A percentile compares a stretch with the other conserved stretches of the same genome.
phyloP scores from a whole-genome alignment of 2,797 vertebrate genomes.

The Leptodactylus fallax region DNA sequence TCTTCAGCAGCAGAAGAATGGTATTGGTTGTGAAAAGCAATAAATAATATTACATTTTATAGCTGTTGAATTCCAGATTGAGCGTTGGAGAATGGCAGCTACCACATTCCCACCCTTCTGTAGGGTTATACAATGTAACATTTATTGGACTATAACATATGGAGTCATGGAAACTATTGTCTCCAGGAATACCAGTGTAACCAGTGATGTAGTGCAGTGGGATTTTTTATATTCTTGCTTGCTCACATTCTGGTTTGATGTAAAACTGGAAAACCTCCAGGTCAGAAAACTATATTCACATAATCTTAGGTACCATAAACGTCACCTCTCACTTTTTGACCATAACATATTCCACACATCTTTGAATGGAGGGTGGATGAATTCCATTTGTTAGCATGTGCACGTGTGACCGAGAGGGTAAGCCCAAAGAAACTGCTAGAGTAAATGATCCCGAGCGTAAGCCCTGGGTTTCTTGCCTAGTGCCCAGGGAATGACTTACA shows the following conservation, averaged over 20 bases:
- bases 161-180: background rate
- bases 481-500: no score
- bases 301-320: no score
- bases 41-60: background rate
- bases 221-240: background rate
- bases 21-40: background rate
- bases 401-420: no score
- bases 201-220: background rate
- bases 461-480: no score
- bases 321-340: no score
- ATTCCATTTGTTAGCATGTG: no score
- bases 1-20: no score
- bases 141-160: constrained; percentile 6
- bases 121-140: background rate
- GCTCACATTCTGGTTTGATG: background rate
- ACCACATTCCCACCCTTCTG: background rate
- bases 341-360: no score
- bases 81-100: background rate
- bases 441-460: no score
- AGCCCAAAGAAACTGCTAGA: no score
- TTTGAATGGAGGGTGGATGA: no score
- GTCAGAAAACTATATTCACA: no score
- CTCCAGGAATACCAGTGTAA: background rate
- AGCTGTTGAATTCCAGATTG: background rate
- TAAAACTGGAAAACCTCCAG: background rate